These are phyloP conservation scores for Pristionchus maxplancki DNA, from an alignment of 2,888 invertebrate genomes.

Conservation along the genomic window DNA sequence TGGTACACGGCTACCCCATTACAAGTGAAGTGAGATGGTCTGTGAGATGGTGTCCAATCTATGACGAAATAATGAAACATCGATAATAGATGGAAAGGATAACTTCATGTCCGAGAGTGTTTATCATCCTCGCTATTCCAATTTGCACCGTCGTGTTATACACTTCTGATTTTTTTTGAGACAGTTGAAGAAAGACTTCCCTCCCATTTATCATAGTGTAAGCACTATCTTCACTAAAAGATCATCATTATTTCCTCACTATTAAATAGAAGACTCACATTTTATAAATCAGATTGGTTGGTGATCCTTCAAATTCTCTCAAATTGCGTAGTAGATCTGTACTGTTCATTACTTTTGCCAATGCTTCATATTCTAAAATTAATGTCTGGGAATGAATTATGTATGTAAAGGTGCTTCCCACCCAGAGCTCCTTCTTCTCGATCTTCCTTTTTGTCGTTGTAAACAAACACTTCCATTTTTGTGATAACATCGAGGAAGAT, in stretches of 20 bases:
- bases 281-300: neutral
- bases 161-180: neutral
- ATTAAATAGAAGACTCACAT: neutral
- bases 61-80: too few relatives aligned
- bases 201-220: neutral
- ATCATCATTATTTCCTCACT: too few relatives aligned
- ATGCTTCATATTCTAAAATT: neutral
- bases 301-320: neutral
- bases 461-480: neutral
- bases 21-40: too few relatives aligned
- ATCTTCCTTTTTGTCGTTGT: neutral
- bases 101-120: conserved; percentile 7
- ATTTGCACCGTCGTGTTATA: neutral
- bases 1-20: too few relatives aligned
- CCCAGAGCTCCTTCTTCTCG: neutral
- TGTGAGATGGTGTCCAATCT: conserved; percentile 11
- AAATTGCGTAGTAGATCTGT: neutral
- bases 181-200: neutral
- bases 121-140: neutral
- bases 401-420: too few relatives aligned
- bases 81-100: too few relatives aligned
- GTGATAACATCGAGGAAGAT: neutral
- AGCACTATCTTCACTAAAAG: neutral
- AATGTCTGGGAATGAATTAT: neutral
- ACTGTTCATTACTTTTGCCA: neutral